A percentile compares a stretch with the other conserved stretches of the same genome.
Evolutionary conservation across 2,888 invertebrate genomes (phyloP).

Genomic region (Tenodera sinensis): DNA sequence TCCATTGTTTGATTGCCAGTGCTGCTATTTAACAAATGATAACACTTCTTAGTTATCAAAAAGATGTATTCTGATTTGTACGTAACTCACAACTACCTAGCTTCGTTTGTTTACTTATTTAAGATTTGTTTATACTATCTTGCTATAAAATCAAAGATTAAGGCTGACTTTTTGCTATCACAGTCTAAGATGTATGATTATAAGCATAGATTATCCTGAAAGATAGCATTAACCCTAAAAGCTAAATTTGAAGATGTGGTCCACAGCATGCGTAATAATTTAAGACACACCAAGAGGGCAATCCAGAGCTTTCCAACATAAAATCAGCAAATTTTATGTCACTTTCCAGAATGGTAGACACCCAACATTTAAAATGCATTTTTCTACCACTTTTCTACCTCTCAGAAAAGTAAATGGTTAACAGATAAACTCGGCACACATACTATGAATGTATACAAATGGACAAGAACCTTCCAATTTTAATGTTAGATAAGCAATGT

Average conservation of each 20-base stretch:
- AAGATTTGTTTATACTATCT: too few species aligned
- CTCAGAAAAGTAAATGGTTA: background rate
- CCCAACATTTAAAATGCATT: background rate
- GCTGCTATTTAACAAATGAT: too few species aligned
- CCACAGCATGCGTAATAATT: background rate
- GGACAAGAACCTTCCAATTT: background rate
- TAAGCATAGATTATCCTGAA: background rate
- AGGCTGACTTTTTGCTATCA: background rate
- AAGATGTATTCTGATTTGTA: too few species aligned
- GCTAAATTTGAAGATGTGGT: background rate
- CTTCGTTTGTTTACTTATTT: too few species aligned
- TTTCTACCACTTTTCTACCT: background rate
- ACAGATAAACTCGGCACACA: background rate
- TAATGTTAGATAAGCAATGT: background rate
- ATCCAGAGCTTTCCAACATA: background rate
- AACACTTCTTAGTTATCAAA: too few species aligned
- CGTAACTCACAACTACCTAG: too few species aligned
- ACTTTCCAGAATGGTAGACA: background rate
- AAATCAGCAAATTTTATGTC: background rate
- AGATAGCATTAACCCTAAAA: background rate
- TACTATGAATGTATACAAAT: background rate
- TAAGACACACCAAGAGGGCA: background rate
- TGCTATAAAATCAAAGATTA: background rate
- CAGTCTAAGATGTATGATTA: background rate
- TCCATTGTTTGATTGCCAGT: too few species aligned